Evolutionary conservation across 2,113 vertebrate genomes (phyloP).

Genomic region (Laticauda laticaudata): DNA sequence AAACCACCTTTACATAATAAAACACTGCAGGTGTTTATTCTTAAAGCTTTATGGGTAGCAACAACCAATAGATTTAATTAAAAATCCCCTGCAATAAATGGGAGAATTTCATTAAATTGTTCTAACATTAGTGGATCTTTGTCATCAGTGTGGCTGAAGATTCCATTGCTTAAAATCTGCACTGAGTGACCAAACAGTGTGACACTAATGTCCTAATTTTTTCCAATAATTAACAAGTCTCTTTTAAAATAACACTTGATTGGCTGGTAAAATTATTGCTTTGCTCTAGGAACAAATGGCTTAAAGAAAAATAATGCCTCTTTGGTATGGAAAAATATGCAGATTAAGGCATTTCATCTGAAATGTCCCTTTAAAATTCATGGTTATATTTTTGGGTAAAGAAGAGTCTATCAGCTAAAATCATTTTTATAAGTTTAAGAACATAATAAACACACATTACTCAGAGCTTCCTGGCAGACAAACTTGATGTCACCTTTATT

Average conservation of each 20-base stretch:
- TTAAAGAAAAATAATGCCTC: conserved; percentile 20
- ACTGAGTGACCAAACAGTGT: conserved; percentile 67
- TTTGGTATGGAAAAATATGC: background rate
- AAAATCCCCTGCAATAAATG: conserved; percentile 73
- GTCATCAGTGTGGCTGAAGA: conserved; percentile 57
- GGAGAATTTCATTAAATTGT: conserved; percentile 75
- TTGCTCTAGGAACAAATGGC: conserved; percentile 32
- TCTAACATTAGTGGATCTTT: conserved; percentile 66
- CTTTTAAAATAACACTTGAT: conserved; percentile 58
- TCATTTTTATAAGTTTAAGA: background rate
- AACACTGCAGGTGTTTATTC: conserved; percentile 84
- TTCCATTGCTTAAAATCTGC: conserved; percentile 65
- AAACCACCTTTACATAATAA: conserved; percentile 85
- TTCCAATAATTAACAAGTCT: conserved; percentile 64
- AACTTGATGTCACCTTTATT: background rate
- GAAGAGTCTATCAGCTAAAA: background rate
- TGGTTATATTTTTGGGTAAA: background rate
- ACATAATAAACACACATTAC: background rate
- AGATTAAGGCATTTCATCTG: conserved; percentile 6
- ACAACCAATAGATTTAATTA: conserved; percentile 83
- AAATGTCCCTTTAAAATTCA: background rate
- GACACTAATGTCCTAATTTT: conserved; percentile 59
- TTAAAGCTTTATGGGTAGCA: conserved; percentile 79
- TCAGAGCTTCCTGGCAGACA: background rate
- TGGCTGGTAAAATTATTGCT: conserved; percentile 52